Base-by-base conservation (phyloP, 2,113 vertebrate species). In the Dipodomys stephensi region DNA sequence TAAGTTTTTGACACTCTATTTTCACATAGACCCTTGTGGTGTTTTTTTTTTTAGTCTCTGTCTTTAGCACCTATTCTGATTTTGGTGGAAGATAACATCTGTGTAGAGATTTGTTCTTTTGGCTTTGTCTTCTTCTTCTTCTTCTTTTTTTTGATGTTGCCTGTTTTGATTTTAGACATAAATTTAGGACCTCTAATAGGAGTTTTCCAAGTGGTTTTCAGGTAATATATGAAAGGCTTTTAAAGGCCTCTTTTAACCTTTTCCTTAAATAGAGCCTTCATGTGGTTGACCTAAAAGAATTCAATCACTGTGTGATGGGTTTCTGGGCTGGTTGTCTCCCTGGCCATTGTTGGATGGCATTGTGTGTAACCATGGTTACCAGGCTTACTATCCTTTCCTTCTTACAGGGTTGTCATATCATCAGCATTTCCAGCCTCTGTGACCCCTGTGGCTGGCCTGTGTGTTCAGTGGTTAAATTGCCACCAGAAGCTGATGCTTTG, bases 1-100 rank as follows among this genome's bases (percentile, higher is more conserved):
- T 76, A 88, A n/a, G 53, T 74, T 93, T 76, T 91, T 85, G 12
- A 60, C 65, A 86, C 35, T 83, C 20, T 73, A n/a, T 87, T 67
- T 92, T 93, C 60, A 92, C 0, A 78, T 86, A 79, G 20, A 13
- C 2, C 2, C 9, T 6, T 68, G 69, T 68, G 60, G 44, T 86
- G 69, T 94, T 81, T 2, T 28, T 15, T 78, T 78, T 2, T 71
- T 87, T 46, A 60, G 28, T 90, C 18, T 83, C 6, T 53, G 49
- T 49, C 12, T 49, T 53, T 60, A 44, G 69, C 67, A 46, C 60
- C 22, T 62, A 27, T 35, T 72, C 65, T 32, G 72, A 4, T 72
- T 78, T 92, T 93, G 57, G 12, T 44, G 22, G 88, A 35, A 49
- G 57, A 72, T 90, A 35, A 25, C 9, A 64, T 65, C 44, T 77